These are phyloP conservation scores for Molothrus aeneus DNA, from an alignment of 2,797 vertebrate genomes.

Conservation along the genomic window DNA sequence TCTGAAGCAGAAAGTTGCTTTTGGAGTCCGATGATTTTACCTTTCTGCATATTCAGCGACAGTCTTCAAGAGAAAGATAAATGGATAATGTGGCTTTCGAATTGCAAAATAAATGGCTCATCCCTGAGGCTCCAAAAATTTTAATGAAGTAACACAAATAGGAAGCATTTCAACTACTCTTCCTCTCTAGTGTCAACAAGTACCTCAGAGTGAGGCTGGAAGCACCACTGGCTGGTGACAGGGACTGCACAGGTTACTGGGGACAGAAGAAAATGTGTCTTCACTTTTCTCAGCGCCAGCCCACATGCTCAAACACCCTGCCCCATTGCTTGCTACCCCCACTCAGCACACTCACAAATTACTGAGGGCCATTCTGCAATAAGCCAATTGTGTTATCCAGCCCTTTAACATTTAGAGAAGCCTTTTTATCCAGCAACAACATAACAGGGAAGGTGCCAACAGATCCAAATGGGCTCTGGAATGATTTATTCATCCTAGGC, in stretches of 20 bases:
- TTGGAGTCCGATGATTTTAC: background rate
- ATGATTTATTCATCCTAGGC: conserved; percentile 51
- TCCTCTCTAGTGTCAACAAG: background rate
- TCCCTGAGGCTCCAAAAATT: background rate
- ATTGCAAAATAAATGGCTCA: background rate
- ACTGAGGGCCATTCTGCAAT: background rate
- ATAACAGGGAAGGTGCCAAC: conserved; percentile 44
- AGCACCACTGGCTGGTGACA: background rate
- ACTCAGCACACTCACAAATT: background rate
- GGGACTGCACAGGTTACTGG: background rate
- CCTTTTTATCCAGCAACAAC: conserved; percentile 32
- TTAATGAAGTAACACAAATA: background rate
- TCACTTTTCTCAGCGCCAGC: background rate
- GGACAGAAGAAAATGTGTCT: background rate
- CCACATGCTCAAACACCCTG: background rate
- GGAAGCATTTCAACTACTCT: background rate
- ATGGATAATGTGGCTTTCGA: background rate
- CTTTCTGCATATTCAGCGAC: background rate
- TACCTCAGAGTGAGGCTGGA: background rate
- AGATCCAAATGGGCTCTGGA: conserved; percentile 30
- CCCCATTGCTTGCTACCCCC: background rate
- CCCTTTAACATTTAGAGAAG: conserved; percentile 2
- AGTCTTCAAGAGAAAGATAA: background rate
- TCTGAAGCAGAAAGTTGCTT: background rate
- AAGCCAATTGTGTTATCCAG: background rate